Percentiles rank a stretch among this genome's conserved stretches.
Conservation (phyloP, 2,888 invertebrate genomes). For the Electrophaes corylata region DNA sequence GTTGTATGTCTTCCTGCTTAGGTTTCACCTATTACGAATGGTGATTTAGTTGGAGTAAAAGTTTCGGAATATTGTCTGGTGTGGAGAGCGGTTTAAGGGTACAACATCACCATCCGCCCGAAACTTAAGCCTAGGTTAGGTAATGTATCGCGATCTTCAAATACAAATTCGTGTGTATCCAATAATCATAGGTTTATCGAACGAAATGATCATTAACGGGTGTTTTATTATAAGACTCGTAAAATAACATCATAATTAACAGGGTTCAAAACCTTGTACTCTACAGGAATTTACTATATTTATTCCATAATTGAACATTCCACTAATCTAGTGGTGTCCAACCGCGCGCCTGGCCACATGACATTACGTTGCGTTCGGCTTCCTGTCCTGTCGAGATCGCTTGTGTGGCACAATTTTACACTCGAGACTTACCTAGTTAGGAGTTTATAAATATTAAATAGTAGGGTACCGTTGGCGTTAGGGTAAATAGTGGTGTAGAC, state of each 20-base stretch:
- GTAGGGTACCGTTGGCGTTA: constrained; percentile 65
- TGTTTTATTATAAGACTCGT: constrained; percentile 68
- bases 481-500: constrained; percentile 57
- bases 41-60: constrained; percentile 52
- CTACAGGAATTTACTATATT: constrained; percentile 65
- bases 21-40: constrained; percentile 68
- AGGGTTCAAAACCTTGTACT: constrained; percentile 68
- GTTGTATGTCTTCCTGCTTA: constrained; percentile 82
- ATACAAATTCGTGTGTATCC: constrained; percentile 62
- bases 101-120: constrained; percentile 72
- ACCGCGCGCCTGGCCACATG: constrained; percentile 37
- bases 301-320: constrained; percentile 56
- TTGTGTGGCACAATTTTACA: constrained; percentile 81
- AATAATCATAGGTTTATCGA: constrained; percentile 55
- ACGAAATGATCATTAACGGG: constrained; percentile 61
- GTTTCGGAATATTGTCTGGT: constrained; percentile 54
- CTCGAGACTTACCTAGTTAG: constrained; percentile 77
- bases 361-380: constrained; percentile 59
- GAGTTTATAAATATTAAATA: constrained; percentile 77
- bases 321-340: constrained; percentile 38
- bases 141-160: constrained; percentile 65
- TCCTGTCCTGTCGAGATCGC: constrained; percentile 68
- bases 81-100: constrained; percentile 62
- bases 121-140: constrained; percentile 66
- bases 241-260: constrained; percentile 61